Evolutionary conservation across 2,113 vertebrate species (phyloP).

Genomic region (Saccopteryx bilineata): DNA sequence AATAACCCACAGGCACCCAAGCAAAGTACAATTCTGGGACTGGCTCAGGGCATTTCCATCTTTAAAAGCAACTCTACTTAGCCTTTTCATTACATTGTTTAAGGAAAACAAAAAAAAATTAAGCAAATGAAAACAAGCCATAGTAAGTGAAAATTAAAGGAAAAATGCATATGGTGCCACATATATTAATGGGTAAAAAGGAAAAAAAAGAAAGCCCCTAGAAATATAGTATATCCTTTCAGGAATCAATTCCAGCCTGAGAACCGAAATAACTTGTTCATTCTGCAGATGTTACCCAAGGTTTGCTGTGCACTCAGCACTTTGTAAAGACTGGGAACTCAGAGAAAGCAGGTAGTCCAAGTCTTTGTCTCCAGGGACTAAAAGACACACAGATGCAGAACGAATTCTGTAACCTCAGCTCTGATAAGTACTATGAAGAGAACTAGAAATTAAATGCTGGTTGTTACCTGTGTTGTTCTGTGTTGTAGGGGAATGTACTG

Average conservation of each 20-base stretch:
- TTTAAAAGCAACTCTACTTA: slow-evolving; percentile 7
- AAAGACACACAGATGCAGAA: neutral
- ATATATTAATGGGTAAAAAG: neutral
- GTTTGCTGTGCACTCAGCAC: neutral
- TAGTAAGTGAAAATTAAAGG: slow-evolving; percentile 12
- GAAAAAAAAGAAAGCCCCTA: neutral
- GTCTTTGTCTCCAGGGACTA: neutral
- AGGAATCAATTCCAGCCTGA: neutral
- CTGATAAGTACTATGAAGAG: neutral
- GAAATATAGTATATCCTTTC: neutral
- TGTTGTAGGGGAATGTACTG: neutral
- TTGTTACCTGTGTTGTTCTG: neutral
- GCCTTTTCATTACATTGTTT: neutral
- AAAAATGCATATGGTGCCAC: neutral
- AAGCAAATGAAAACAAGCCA: slow-evolving; percentile 27
- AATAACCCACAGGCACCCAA: neutral
- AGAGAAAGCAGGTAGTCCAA: neutral
- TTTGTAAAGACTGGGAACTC: neutral
- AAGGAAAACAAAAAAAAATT: slow-evolving; percentile 49
- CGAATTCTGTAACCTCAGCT: slow-evolving; percentile 30
- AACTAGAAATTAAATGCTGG: neutral
- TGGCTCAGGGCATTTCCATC: neutral
- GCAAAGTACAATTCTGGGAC: slow-evolving; percentile 38
- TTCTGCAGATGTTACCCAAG: neutral
- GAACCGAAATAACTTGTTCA: slow-evolving; percentile 17